Conservation (phyloP, 2,888 invertebrate species). For the Formica aserva region DNA sequence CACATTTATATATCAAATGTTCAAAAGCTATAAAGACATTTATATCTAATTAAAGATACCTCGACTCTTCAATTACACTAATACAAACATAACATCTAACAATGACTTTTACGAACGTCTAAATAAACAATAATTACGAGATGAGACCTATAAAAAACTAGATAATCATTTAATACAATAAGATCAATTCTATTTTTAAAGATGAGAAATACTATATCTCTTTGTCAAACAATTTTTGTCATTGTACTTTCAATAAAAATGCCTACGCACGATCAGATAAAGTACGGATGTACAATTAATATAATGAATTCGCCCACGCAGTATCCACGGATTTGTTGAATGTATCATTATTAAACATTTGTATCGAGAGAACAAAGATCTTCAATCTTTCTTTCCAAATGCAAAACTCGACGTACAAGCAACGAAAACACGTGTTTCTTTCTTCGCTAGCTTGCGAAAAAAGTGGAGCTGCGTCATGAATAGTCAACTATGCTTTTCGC, state of each 20-base stretch:
- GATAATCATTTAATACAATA: conserved; percentile 25
- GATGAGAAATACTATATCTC: background rate
- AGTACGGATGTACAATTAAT: conserved; percentile 27
- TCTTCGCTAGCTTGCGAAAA: conserved; percentile 1
- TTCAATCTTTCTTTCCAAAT: background rate
- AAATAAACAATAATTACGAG: background rate
- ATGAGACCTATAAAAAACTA: background rate
- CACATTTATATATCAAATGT: background rate
- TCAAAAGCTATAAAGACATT: background rate
- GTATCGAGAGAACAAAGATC: background rate
- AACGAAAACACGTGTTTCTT: background rate
- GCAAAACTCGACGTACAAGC: background rate
- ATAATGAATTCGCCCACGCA: conserved; percentile 39
- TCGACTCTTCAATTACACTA: background rate
- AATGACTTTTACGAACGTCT: background rate
- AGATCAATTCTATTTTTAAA: background rate
- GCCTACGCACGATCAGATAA: conserved; percentile 5
- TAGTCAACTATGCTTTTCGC: conserved; percentile 1
- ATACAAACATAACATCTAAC: background rate
- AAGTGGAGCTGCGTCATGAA: conserved; percentile 18
- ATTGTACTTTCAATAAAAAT: conserved; percentile 14
- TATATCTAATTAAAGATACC: background rate
- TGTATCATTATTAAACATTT: conserved; percentile 47
- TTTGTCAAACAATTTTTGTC: background rate
- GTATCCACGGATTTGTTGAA: conserved; percentile 14